Conservation (phyloP, 2,888 invertebrate genomes). For the Morpho achilles region DNA sequence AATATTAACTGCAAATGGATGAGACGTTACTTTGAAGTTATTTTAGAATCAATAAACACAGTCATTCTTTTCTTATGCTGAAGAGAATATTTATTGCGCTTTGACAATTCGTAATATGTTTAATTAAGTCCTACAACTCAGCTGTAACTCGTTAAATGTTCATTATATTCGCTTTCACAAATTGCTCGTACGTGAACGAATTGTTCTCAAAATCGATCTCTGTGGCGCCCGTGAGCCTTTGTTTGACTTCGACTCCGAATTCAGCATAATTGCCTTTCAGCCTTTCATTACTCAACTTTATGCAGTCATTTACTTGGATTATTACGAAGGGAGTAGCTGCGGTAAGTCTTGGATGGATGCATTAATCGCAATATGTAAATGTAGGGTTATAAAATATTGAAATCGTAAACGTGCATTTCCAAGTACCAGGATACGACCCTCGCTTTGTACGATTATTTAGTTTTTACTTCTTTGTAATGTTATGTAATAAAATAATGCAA, state of each 20-base stretch:
- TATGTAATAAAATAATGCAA: too few species aligned
- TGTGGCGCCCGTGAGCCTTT: conserved; percentile 62
- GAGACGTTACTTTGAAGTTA: not conserved
- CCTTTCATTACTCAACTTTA: conserved; percentile 78
- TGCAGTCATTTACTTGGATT: conserved; percentile 77
- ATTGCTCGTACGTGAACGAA: conserved; percentile 75
- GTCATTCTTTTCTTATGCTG: conserved; percentile 19
- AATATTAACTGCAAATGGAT: conserved; percentile 3
- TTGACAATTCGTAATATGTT: conserved; percentile 62
- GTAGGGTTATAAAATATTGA: conserved; percentile 72
- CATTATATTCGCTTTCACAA: conserved; percentile 72
- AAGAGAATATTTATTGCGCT: conserved; percentile 35
- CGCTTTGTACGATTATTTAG: conserved; percentile 4
- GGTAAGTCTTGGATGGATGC: conserved; percentile 73
- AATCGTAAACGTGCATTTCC: conserved; percentile 59
- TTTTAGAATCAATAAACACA: not conserved
- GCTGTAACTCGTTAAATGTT: conserved; percentile 72
- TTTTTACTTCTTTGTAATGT: too few species aligned
- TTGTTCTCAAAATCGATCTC: conserved; percentile 73
- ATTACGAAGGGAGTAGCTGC: conserved; percentile 71
- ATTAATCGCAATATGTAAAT: conserved; percentile 78
- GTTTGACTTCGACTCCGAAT: conserved; percentile 77
- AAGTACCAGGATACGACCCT: conserved; percentile 35
- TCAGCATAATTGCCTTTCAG: conserved; percentile 78
- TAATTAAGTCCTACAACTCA: conserved; percentile 61